Conservation (phyloP, 2,797 vertebrate species). For the Gephyroberyx darwinii region DNA sequence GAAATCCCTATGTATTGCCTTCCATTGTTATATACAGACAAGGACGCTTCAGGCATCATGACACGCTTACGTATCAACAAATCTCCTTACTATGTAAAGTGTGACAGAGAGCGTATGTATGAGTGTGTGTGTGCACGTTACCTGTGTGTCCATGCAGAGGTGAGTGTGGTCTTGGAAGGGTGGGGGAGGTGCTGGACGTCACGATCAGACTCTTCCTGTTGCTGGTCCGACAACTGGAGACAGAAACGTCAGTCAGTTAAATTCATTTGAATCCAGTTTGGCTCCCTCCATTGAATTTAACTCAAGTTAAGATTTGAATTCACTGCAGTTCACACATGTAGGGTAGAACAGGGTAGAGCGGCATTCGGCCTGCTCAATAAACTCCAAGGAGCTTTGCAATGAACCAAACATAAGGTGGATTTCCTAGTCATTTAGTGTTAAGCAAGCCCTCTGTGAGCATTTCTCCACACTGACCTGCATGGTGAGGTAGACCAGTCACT, state of each 20-base stretch:
- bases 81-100: neutral
- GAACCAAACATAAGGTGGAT: constrained; percentile 33
- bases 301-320: neutral
- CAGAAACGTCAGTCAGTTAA: constrained; percentile 32
- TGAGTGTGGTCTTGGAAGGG: constrained; percentile 93
- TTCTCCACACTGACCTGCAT: too few relatives aligned
- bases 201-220: constrained; percentile 98
- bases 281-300: too few relatives aligned
- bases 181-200: constrained; percentile 96
- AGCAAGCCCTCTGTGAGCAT: too few relatives aligned
- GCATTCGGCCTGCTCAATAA: too few relatives aligned
- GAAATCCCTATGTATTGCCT: too few relatives aligned
- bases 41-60: too few relatives aligned
- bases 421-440: too few relatives aligned
- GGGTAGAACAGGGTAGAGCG: neutral
- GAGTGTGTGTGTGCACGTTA: constrained; percentile 69
- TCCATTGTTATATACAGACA: too few relatives aligned
- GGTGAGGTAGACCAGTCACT: too few relatives aligned
- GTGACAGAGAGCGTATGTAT: neutral
- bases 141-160: constrained; percentile 95
- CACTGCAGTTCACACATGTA: neutral
- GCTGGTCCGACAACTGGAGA: constrained; percentile 92
- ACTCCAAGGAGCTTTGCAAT: neutral
- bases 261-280: too few relatives aligned
- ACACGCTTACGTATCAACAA: too few relatives aligned